Percentiles rank a stretch among this genome's conserved stretches.
Evolutionary conservation across 2,888 invertebrate genomes (phyloP).

Genomic region (Rotaria magnacalcarata): DNA sequence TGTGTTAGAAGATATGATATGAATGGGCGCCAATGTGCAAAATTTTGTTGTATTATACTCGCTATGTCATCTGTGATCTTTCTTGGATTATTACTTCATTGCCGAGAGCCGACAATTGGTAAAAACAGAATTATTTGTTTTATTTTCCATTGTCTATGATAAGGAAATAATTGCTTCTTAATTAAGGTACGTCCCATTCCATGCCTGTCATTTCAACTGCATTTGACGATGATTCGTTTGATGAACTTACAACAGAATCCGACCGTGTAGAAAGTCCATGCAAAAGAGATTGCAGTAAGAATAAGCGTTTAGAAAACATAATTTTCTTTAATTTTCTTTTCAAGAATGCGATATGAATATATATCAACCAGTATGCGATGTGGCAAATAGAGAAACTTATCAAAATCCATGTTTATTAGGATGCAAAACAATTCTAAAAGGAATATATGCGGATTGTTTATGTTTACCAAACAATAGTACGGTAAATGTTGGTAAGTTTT

Average conservation of each 20-base stretch:
- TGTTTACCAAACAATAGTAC: conserved; percentile 8
- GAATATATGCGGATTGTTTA: neutral
- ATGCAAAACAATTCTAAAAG: conserved; percentile 38
- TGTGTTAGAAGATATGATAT: conserved; percentile 31
- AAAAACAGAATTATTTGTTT: neutral
- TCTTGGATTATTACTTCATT: conserved; percentile 23
- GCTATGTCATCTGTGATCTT: conserved; percentile 5
- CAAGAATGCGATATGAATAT: conserved; percentile 16
- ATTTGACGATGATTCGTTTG: neutral
- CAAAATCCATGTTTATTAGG: conserved; percentile 44
- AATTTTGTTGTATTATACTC: conserved; percentile 12
- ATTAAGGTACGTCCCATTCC: conserved; percentile 1
- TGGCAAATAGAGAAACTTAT: neutral
- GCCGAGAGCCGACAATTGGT: conserved; percentile 26
- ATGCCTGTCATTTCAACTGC: neutral
- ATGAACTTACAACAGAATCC: neutral
- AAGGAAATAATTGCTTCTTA: neutral
- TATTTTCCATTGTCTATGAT: no score
- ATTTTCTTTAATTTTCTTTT: neutral
- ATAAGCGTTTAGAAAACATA: neutral
- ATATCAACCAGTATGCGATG: neutral
- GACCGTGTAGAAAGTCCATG: neutral
- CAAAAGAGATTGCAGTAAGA: neutral
- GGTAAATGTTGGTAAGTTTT: neutral
- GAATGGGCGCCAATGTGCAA: neutral